These are phyloP conservation scores for Cirrhinus mrigala DNA, from an alignment of 2,797 vertebrate species.

Conservation along the genomic window DNA sequence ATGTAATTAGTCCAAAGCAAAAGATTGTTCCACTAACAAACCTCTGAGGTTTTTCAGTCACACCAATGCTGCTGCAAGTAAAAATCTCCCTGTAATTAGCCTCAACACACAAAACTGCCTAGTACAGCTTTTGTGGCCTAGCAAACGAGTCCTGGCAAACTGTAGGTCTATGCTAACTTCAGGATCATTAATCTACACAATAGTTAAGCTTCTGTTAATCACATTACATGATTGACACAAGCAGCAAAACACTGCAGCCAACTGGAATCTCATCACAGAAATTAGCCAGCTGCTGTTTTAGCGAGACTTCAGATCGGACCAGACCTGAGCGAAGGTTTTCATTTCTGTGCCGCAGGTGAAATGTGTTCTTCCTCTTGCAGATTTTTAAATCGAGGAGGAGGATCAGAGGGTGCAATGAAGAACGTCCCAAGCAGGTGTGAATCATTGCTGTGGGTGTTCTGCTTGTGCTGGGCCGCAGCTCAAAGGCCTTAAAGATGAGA, in stretches of 20 bases:
- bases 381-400: constrained; percentile 14
- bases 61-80: not conserved
- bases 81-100: constrained; percentile 10
- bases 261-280: constrained; percentile 7
- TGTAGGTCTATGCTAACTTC: not conserved
- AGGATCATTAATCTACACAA: not conserved
- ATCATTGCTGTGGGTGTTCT: constrained; percentile 55
- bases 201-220: not conserved
- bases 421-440: constrained; percentile 53
- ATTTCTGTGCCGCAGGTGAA: constrained; percentile 32
- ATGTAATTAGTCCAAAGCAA: constrained; percentile 10
- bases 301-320: constrained; percentile 8
- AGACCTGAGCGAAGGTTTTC: not conserved
- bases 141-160: not conserved
- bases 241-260: not conserved
- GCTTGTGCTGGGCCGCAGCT: constrained; percentile 28
- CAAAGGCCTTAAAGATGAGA: constrained; percentile 55
- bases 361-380: constrained; percentile 29
- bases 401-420: constrained; percentile 25
- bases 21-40: not conserved
- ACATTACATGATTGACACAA: not conserved
- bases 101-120: not conserved
- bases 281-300: not conserved
- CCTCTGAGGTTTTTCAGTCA: constrained; percentile 14
- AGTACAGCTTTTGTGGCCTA: not conserved